Evolutionary conservation across 1,140 invertebrate species (phyloP).

Genomic region (Leptinotarsa lineolata): DNA sequence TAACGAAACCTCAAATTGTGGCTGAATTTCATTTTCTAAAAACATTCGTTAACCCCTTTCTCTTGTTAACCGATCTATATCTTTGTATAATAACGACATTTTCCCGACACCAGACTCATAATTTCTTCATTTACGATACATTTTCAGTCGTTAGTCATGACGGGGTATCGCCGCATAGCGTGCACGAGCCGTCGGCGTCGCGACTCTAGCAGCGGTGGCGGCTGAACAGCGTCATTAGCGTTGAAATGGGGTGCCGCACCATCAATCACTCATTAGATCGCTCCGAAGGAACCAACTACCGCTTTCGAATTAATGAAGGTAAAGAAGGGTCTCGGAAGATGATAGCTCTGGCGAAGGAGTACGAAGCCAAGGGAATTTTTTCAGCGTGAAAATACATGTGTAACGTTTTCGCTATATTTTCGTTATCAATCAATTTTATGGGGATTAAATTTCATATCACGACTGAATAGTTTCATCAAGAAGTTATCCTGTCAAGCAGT

Average conservation of each 20-base stretch:
- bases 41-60: neutral
- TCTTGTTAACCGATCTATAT: neutral
- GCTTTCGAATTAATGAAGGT: slow-evolving; percentile 20
- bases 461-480: too few species aligned
- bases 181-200: neutral
- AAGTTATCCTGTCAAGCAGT: too few species aligned
- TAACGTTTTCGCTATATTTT: too few species aligned
- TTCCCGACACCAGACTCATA: neutral
- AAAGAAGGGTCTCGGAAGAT: neutral
- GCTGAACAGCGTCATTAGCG: slow-evolving; percentile 25
- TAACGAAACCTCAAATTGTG: too few species aligned
- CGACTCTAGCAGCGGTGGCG: slow-evolving; percentile 2
- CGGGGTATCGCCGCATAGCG: slow-evolving; percentile 4
- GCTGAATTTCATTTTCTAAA: too few species aligned
- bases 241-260: slow-evolving; percentile 17
- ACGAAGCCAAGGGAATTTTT: neutral
- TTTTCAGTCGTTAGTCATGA: neutral
- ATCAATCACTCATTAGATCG: slow-evolving; percentile 24
- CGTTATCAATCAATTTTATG: too few species aligned
- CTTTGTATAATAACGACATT: neutral
- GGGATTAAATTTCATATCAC: too few species aligned
- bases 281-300: slow-evolving; percentile 12
- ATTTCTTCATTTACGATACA: slow-evolving; percentile 1
- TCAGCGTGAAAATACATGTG: neutral
- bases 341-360: neutral